Evolutionary conservation across 2,797 vertebrate species (phyloP).

Genomic region (Bradypus variegatus): DNA sequence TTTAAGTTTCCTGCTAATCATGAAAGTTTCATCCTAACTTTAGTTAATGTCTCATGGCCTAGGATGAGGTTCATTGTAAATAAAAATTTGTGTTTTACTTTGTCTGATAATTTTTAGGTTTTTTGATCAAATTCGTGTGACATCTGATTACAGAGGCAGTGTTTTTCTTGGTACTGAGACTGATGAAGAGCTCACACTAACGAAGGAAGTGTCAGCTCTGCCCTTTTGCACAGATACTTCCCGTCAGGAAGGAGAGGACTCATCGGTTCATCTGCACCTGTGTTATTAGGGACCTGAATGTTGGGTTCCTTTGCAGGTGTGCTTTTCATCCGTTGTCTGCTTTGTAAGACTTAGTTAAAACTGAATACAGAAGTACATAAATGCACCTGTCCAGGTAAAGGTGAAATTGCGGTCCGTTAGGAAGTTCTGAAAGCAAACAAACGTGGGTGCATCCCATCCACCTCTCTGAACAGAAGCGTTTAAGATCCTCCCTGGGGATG

Average conservation of each 20-base stretch:
- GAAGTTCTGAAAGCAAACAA: background rate
- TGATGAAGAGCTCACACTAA: fast-evolving
- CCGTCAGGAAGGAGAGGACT: slow-evolving; percentile 39
- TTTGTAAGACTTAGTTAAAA: background rate
- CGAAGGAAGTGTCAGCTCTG: fast-evolving
- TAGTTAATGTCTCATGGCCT: background rate
- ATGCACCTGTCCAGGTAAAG: background rate
- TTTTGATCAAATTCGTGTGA: background rate
- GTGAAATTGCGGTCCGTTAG: background rate
- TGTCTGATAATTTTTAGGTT: background rate
- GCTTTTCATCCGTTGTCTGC: background rate
- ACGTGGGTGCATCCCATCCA: background rate
- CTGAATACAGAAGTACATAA: background rate
- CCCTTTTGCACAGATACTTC: background rate
- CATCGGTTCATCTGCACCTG: background rate
- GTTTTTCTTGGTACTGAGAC: fast-evolving
- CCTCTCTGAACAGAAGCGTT: background rate
- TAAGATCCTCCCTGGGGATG: background rate
- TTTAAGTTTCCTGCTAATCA: background rate
- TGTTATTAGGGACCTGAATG: background rate
- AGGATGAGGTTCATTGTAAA: background rate
- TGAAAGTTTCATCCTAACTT: background rate
- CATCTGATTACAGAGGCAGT: background rate
- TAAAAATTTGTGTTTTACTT: background rate
- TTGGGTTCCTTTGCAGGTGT: background rate